Base-by-base conservation (phyloP, 2,888 invertebrate genomes). In the Noctua janthe region DNA sequence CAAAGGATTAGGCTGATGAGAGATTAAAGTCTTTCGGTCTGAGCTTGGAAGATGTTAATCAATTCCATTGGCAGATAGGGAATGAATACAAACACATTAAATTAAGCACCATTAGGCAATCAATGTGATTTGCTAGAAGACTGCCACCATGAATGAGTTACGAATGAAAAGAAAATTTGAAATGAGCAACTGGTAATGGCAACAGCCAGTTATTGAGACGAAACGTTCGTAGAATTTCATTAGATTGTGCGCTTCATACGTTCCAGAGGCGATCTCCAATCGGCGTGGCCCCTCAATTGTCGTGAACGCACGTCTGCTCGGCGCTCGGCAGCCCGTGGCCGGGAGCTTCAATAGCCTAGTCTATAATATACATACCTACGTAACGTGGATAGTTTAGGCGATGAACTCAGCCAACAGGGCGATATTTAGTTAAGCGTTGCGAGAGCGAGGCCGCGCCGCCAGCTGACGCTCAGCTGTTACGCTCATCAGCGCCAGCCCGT, bases 391-490 rank as follows among this genome's bases (percentile, higher is more conserved):
- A 91, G 93, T 94, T 95, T 94, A 92, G 91, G 94, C 94, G 95
- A 95, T 95, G 95, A 95, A 94, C 94, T 95, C 95, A 95, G 92
- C 91, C 89, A 87, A 87, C 89, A 89, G 89, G 87, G 88, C 87
- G 90, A 90, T 91, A 92, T 93, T 92, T 93, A 91, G 91, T 91
- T 91, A 90, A 90, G 91, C 90, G 89, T 87, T 87, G 82, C 78
- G 90, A 87, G 89, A 88, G 89, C 90, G 90, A 91, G 90, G 89
- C 81, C 91, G 87, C 89, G 85, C 89, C 88, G 85, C 86, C 94
- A 94, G 93, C 94, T 94, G 94, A 94, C 90, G 86, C 91, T 94
- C 95, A 95, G 95, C 95, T 95, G 95, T 94, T 95, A 90, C 90
- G 87, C 91, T 94, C 95, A 94, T 96, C 94, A 94, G 87, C 88